Evolutionary conservation across 2,888 invertebrate genomes (phyloP).

Genomic region (Erebia ligea): DNA sequence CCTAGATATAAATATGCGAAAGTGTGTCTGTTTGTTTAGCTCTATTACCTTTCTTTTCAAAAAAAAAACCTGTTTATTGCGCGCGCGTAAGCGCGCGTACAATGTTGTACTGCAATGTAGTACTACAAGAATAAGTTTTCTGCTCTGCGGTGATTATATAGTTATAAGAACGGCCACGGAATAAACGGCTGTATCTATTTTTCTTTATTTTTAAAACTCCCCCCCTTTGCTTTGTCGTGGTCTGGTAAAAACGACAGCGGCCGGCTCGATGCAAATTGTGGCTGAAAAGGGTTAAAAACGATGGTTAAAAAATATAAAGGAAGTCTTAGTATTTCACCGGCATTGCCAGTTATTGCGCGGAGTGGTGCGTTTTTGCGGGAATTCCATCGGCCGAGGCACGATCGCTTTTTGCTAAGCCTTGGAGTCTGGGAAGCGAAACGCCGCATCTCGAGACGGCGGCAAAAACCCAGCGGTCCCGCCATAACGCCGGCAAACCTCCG

Average conservation of each 20-base stretch:
- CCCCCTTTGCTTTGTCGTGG: background rate
- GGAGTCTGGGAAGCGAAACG: slow-evolving; percentile 74
- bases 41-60: too few relatives aligned
- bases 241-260: background rate
- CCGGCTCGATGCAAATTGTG: slow-evolving; percentile 69
- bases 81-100: too few relatives aligned
- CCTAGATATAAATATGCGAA: too few relatives aligned
- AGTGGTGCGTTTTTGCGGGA: slow-evolving; percentile 59
- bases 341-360: slow-evolving; percentile 77
- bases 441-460: slow-evolving; percentile 56
- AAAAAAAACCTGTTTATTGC: too few relatives aligned
- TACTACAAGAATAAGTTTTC: too few relatives aligned
- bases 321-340: slow-evolving; percentile 81
- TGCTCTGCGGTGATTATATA: too few relatives aligned
- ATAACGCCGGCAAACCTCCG: slow-evolving; percentile 64
- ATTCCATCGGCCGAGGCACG: slow-evolving; percentile 53
- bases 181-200: background rate
- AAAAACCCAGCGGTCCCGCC: slow-evolving; percentile 69
- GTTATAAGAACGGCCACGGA: too few relatives aligned
- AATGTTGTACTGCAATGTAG: too few relatives aligned
- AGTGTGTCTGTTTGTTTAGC: too few relatives aligned
- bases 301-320: slow-evolving; percentile 73
- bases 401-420: slow-evolving; percentile 61
- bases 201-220: background rate
- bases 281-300: too few relatives aligned